Evolutionary conservation across 2,888 invertebrate species (phyloP), one percentile per base, ranked within the genome.

Genomic region (Ditula angustiorana): DNA sequence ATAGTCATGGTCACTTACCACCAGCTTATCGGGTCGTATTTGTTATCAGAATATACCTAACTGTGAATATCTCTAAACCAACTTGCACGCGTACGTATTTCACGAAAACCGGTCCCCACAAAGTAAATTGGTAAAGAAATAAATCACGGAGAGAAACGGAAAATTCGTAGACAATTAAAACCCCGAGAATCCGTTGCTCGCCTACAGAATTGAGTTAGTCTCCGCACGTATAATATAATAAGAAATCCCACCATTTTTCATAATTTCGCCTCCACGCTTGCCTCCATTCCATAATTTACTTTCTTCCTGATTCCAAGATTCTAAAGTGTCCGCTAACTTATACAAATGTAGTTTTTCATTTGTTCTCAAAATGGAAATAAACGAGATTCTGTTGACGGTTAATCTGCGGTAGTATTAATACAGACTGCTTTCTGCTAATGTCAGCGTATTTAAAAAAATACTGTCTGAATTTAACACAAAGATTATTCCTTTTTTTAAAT

Each of bases 261-360:
- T 88, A 88, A 88, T 85, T 85, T 82, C 71, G 69, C 71, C 69
- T 79, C 81, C 71, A 74, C 61, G 44, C 49, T 37, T 74, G 77
- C 77, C 69, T 76, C 75, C 74, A 70, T 69, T 71, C 76, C 80
- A 82, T 88, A 89, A 90, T 88, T 90, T 90, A 90, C 87, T 86
- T 90, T 90, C 88, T 91, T 90, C 88, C 90, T 24, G 90, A 90
- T 91, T 87, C 58, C 33, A 52, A 58, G 46, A 33, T 56, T 56
- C 44, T 49, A 33, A 30, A 47, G 63, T 41, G 28, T 49, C 49
- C 44, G 41, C 35, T 35, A 49, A 35, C 53, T 33, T 33, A 46
- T 61, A 50, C 49, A 62, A 46, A 57, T 52, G 21, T 46, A 44
- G 44, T 63, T 23, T 24, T 21, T 52, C 63, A 44, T 28, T 49